Base-by-base conservation (phyloP, 30 jellyfish, hydroid and myxozoan species). In the Clytia hemisphaerica region DNA sequence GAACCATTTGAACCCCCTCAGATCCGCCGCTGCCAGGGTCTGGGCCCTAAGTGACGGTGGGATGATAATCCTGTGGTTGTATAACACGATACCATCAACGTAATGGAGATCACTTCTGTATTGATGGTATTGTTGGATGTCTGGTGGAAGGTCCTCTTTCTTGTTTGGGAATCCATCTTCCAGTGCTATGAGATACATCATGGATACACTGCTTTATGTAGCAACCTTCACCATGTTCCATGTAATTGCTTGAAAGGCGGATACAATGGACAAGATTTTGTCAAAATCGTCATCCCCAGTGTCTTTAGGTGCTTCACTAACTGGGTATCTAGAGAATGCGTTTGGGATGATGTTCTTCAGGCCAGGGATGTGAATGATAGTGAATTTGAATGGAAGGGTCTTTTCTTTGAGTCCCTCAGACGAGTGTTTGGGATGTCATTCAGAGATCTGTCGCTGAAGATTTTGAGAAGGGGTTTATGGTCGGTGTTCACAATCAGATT, bases 401-500 rank as follows among this genome's bases (percentile, higher is more conserved):
- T n/a, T n/a, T n/a, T n/a, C n/a, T n/a, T n/a, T n/a, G n/a, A 51
- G 66, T 51, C 66, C 24, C 66, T 51, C 18, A 51, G 66, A 24
- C 30, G 66, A 22, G 66, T 14, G 24, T 51, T 51, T 12, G 66
- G 30, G 18, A 51, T 51, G 66, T 51, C 66, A 51, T 51, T 51
- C 1, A 51, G 66, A 14, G 66, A 51, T 24, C 66, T 51, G 66
- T 51, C 30, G 28, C 66, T 24, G 28, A 51, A 51, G 66, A 51
- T 51, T 31, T 51, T 51, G 30, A 51, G 66, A 31, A 51, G 66
- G 18, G 66, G 66, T 51, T 51, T 51, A 51, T 51, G 0, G 66
- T 51, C 66, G 28, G 66, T 51, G 66, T 51, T 51, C 66, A 51
- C 66, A 51, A 22, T 51, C 30, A 51, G 66, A 31, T 51, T 24